Conservation (phyloP, 1,140 invertebrate species). For the Pentalonia nigronervosa region DNA sequence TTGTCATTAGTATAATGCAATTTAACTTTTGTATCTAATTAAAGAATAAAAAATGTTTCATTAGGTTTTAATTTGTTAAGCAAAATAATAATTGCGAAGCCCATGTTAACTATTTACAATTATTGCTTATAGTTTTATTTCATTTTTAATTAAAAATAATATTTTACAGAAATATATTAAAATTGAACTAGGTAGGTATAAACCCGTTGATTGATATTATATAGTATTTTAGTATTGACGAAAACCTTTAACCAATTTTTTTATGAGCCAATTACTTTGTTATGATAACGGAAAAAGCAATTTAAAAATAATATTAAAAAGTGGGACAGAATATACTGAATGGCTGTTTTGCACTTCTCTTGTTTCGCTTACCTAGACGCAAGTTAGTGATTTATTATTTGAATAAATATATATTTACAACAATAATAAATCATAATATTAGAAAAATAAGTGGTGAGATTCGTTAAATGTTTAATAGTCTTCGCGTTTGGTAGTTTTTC, state of each 20-base stretch:
- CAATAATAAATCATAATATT: not conserved
- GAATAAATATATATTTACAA: not conserved
- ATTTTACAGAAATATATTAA: not conserved
- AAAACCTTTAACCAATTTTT: not conserved
- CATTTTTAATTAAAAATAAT: not conserved
- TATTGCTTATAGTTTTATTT: not conserved
- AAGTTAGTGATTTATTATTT: not conserved
- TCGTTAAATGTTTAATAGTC: too few relatives aligned
- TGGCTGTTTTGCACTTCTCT: not conserved
- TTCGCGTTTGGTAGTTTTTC: too few relatives aligned
- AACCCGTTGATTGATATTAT: not conserved
- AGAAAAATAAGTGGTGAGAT: not conserved
- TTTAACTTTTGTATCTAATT: not conserved
- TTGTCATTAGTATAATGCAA: conserved; percentile 1
- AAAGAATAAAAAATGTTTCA: not conserved
- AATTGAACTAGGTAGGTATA: not conserved
- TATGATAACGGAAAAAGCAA: not conserved
- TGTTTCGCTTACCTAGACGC: not conserved
- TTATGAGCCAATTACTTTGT: not conserved
- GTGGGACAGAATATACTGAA: not conserved
- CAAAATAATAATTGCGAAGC: not conserved
- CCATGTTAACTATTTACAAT: not conserved
- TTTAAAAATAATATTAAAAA: not conserved
- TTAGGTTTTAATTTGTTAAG: not conserved
- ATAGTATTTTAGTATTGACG: not conserved